Evolutionary conservation across 2,888 invertebrate species (phyloP).

Genomic region (Eristalis pertinax): DNA sequence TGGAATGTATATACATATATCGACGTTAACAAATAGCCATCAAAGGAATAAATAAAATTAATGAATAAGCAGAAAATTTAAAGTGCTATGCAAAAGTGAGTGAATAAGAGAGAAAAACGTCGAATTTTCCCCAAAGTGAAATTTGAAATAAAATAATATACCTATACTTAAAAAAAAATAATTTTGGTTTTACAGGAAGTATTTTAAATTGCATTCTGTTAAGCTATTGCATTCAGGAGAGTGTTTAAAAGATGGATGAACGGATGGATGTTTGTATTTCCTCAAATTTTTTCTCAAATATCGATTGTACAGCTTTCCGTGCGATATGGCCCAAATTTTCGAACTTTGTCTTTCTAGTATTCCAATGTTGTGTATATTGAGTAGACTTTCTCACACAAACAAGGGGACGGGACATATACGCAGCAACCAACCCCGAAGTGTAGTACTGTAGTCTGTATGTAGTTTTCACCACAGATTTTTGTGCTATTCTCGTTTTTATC

Average conservation of each 20-base stretch:
- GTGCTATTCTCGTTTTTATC: neutral
- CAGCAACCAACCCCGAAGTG: constrained; percentile 45
- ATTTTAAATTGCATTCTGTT: constrained; percentile 50
- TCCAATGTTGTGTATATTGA: constrained; percentile 49
- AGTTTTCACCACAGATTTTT: constrained; percentile 3
- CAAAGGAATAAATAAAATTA: constrained; percentile 17
- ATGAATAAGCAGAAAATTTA: constrained; percentile 46
- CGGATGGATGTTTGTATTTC: constrained; percentile 50
- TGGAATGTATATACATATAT: neutral
- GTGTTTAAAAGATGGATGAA: constrained; percentile 33
- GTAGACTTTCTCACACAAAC: constrained; percentile 43
- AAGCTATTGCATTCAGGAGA: constrained; percentile 40
- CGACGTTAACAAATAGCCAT: neutral
- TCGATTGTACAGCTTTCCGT: constrained; percentile 73
- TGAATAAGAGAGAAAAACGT: constrained; percentile 52
- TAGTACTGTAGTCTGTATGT: constrained; percentile 4
- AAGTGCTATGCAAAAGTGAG: constrained; percentile 68
- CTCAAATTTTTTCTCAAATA: constrained; percentile 68
- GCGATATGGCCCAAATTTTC: constrained; percentile 73
- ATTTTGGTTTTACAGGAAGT: constrained; percentile 59
- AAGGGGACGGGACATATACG: constrained; percentile 35
- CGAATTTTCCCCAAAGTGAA: constrained; percentile 47
- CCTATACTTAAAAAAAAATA: constrained; percentile 27
- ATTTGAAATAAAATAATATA: constrained; percentile 40
- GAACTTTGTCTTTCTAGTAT: constrained; percentile 64